These are phyloP conservation scores for Synergus laeviventris DNA, from an alignment of 2,888 invertebrate species.

Conservation along the genomic window DNA sequence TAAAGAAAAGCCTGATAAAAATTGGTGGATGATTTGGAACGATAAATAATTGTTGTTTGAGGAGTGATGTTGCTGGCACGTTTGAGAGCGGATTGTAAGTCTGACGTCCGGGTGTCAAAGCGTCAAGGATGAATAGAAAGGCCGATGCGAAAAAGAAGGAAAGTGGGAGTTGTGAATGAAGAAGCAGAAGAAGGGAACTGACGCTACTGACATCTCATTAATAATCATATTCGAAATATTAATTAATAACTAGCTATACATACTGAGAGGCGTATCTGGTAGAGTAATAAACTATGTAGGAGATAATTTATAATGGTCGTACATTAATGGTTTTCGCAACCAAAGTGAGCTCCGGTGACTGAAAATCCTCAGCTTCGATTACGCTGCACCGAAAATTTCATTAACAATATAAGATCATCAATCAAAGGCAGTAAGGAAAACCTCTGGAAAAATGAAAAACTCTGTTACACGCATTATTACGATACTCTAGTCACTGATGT, in stretches of 20 bases:
- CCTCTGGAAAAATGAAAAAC: background rate
- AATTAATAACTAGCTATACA: conserved; percentile 44
- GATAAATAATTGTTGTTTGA: conserved; percentile 31
- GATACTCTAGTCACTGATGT: background rate
- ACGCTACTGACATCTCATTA: conserved; percentile 44
- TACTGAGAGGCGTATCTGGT: conserved; percentile 18
- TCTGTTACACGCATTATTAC: background rate
- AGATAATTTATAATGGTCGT: conserved; percentile 43
- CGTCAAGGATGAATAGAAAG: conserved; percentile 41
- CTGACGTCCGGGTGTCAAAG: conserved; percentile 44
- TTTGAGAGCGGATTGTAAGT: conserved; percentile 23
- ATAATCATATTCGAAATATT: conserved; percentile 49
- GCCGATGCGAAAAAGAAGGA: conserved; percentile 29
- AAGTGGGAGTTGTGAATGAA: conserved; percentile 36
- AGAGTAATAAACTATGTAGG: conserved; percentile 24
- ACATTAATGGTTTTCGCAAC: conserved; percentile 34
- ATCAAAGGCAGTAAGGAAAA: conserved; percentile 1
- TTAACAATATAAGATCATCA: conserved; percentile 29
- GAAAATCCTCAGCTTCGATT: conserved; percentile 33
- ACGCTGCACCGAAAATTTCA: conserved; percentile 29
- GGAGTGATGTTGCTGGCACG: conserved; percentile 19
- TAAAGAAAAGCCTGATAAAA: background rate
- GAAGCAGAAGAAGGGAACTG: conserved; percentile 37
- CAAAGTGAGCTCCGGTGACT: conserved; percentile 21
- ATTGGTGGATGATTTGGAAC: conserved; percentile 11